Conservation (phyloP, 2,113 vertebrate species). For the Cygnus atratus region DNA sequence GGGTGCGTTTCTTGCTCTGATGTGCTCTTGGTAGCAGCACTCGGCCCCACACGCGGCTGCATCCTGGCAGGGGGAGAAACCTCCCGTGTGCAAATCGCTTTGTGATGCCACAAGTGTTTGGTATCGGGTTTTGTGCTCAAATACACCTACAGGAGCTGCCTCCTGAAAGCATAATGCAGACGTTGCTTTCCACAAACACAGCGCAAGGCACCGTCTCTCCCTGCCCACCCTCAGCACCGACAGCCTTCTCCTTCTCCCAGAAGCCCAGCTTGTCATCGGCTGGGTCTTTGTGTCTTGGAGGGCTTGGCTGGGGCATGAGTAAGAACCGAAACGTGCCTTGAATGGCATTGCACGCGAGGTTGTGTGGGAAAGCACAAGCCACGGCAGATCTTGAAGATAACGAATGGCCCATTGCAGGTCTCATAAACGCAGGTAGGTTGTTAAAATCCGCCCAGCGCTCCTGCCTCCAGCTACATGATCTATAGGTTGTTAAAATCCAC, state of each 20-base stretch:
- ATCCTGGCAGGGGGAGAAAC: not conserved
- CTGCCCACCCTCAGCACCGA: not conserved
- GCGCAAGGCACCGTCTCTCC: not conserved
- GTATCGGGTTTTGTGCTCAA: not conserved
- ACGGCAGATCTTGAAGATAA: not conserved
- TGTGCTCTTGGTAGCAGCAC: not conserved
- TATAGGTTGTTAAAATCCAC: not conserved
- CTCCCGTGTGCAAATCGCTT: not conserved
- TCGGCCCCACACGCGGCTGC: not conserved
- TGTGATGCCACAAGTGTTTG: not conserved
- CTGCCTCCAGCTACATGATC: slow-evolving; percentile 17
- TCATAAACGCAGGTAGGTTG: slow-evolving; percentile 2
- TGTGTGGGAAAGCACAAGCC: not conserved
- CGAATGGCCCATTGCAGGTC: not conserved
- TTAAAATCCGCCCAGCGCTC: not conserved
- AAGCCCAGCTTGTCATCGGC: not conserved
- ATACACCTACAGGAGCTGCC: not conserved
- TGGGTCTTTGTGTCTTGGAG: not conserved
- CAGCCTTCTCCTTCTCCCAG: not conserved
- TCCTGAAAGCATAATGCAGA: slow-evolving; percentile 22
- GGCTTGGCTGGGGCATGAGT: not conserved
- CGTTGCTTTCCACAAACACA: not conserved
- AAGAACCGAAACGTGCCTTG: not conserved
- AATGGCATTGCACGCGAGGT: not conserved
- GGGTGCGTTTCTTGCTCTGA: too few relatives aligned